These are phyloP conservation scores for Phortica okadai DNA, from an alignment of 2,888 invertebrate species.

Conservation along the genomic window DNA sequence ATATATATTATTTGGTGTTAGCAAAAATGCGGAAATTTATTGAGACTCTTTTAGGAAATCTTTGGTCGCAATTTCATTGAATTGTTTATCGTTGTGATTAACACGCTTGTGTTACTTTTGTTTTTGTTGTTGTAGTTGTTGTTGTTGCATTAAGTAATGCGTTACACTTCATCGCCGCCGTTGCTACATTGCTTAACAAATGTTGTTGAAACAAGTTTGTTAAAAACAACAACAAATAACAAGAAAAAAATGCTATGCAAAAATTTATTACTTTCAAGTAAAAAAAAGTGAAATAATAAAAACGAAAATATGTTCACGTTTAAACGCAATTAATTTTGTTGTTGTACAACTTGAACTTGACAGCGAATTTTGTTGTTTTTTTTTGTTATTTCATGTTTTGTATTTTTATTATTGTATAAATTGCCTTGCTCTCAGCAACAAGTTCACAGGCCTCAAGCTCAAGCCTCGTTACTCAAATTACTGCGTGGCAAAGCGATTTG, in stretches of 20 bases:
- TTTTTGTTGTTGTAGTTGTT: neutral
- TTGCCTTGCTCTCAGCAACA: conserved; percentile 42
- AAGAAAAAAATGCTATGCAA: conserved; percentile 4
- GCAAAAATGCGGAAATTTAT: conserved; percentile 66
- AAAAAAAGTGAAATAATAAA: neutral
- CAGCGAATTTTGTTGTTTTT: conserved; percentile 53
- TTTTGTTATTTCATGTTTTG: conserved; percentile 40
- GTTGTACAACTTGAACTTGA: conserved; percentile 63
- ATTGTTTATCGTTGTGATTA: conserved; percentile 68
- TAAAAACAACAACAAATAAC: conserved; percentile 29
- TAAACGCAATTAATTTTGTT: neutral
- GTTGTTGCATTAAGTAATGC: neutral
- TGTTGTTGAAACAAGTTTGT: conserved; percentile 57
- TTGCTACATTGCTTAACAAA: conserved; percentile 46
- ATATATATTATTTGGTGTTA: neutral
- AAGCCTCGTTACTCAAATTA: conserved; percentile 19
- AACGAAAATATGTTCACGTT: neutral
- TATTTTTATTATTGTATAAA: conserved; percentile 62
- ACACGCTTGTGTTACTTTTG: conserved; percentile 54
- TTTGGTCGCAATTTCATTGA: conserved; percentile 42
- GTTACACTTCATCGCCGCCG: conserved; percentile 8
- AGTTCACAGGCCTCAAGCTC: conserved; percentile 53
- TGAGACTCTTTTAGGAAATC: conserved; percentile 63
- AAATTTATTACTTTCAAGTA: neutral
- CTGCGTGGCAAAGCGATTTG: neutral